These are phyloP conservation scores for Pachyuromys duprasi DNA, from an alignment of 2,797 vertebrate genomes.

Conservation along the genomic window DNA sequence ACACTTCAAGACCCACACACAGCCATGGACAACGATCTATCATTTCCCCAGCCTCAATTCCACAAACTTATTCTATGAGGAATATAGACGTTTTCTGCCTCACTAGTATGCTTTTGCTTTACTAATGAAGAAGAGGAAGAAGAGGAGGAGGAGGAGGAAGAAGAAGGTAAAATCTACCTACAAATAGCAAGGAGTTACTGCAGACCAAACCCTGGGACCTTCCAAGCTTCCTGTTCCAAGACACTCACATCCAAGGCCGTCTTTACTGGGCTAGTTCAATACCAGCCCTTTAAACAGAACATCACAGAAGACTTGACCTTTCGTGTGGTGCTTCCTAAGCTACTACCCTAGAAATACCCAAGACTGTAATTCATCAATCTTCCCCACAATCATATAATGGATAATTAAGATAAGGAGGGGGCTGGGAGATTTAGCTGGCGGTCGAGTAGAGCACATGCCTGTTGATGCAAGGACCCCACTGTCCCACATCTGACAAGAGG, in stretches of 20 bases:
- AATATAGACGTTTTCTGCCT: not conserved
- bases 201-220: not conserved
- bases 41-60: not conserved
- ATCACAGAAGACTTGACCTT: not conserved
- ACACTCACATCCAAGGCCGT: not conserved
- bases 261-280: not conserved
- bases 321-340: not conserved
- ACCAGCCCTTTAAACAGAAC: not conserved
- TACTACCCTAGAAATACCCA: not conserved
- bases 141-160: not conserved
- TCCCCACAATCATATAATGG: not conserved
- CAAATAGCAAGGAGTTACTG: not conserved
- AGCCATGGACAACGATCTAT: not conserved
- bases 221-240: not conserved
- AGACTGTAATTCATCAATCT: not conserved
- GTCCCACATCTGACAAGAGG: not conserved
- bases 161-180: not conserved
- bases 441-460: not conserved
- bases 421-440: not conserved
- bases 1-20: not conserved
- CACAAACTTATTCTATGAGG: not conserved
- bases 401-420: not conserved
- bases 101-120: not conserved
- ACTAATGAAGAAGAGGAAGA: constrained; percentile 7
- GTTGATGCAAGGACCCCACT: not conserved